A percentile compares a stretch with the other conserved stretches of the same genome.
Evolutionary conservation across 2,888 invertebrate genomes (phyloP).

Genomic region (Beris chalybata): DNA sequence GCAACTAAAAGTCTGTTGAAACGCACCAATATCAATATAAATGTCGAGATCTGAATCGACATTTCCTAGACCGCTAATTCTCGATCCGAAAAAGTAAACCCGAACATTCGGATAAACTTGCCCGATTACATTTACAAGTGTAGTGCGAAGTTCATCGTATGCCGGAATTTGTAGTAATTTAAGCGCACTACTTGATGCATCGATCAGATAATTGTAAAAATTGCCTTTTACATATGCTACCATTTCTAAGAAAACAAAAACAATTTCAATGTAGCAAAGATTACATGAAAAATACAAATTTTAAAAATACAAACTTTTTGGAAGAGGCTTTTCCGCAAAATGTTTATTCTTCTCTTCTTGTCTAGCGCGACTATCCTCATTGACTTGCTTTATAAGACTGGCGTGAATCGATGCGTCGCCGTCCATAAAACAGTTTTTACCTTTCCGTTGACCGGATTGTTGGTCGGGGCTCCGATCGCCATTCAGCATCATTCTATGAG

Average conservation of each 20-base stretch:
- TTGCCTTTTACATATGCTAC: conserved; percentile 43
- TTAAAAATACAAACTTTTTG: conserved; percentile 8
- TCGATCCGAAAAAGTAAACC: conserved; percentile 64
- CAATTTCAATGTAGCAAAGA: not conserved
- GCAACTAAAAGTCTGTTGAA: not conserved
- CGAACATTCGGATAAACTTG: conserved; percentile 50
- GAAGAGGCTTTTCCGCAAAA: not conserved
- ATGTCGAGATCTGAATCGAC: conserved; percentile 61
- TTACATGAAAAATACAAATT: not conserved
- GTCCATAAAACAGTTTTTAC: too few relatives aligned
- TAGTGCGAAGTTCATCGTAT: conserved; percentile 46
- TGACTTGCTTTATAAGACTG: too few relatives aligned
- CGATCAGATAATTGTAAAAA: conserved; percentile 42
- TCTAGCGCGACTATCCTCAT: too few relatives aligned
- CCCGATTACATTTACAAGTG: conserved; percentile 42
- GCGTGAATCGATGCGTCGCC: too few relatives aligned
- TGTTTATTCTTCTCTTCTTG: conserved; percentile 1
- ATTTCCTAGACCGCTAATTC: conserved; percentile 60
- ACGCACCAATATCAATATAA: conserved; percentile 57
- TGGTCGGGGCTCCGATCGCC: too few relatives aligned
- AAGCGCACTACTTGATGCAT: conserved; percentile 44
- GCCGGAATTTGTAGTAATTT: conserved; percentile 47
- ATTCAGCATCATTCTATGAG: too few relatives aligned
- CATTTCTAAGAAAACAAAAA: conserved; percentile 43
- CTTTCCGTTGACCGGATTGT: too few relatives aligned